Base-by-base conservation (phyloP, 37 sponge, comb jelly and placozoan species). In the Aplysina aerophoba region DNA sequence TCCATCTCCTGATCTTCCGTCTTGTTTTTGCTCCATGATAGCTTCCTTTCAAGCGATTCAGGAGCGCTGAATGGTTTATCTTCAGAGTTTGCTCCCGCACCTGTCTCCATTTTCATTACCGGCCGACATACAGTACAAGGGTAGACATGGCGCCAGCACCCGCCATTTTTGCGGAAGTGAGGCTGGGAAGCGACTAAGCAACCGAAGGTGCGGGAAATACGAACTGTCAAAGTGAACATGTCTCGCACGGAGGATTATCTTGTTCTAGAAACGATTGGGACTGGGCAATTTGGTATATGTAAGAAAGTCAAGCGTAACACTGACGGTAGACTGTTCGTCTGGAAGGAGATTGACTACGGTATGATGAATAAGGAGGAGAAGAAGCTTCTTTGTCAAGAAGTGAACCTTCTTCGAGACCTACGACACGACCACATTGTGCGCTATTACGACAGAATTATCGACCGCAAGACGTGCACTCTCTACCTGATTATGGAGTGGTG, bases 401-500 rank as follows among this genome's bases (percentile, higher is more conserved):
- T 95, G 54, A 95, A 95, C 69, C 85, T 95, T 25, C 74, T 95
- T 64, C 75, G 96, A 27, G 96, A 95, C 36, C 77, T 95, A 53
- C 57, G 84, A 21, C 96, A 95, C 64, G 87, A 85, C 0, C 83
- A 92, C 87, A 95, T 95, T 50, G 96, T 95, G 1, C 88, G 89
- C 55, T 95, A 95, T 64, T 85, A 95, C 66, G 93, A 95, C 72
- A 81, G 96, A 4, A 87, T 95, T 58, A 90, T 92, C 30, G 93
- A 88, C 80, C 62, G 74, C 15, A 36, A 24, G 31, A 83, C 81
- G 17, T 64, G 83, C 59, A 92, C 77, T 5, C 87, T 95, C n/a
- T 95, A 90, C 78, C 87, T 95, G 35, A 81, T 95, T 21, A 95
- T 92, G 93, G 96, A 95, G 85, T 90, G 86, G 65, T 95, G 96